Conservation (phyloP, 1,140 invertebrate species). For the Arion vulgaris region DNA sequence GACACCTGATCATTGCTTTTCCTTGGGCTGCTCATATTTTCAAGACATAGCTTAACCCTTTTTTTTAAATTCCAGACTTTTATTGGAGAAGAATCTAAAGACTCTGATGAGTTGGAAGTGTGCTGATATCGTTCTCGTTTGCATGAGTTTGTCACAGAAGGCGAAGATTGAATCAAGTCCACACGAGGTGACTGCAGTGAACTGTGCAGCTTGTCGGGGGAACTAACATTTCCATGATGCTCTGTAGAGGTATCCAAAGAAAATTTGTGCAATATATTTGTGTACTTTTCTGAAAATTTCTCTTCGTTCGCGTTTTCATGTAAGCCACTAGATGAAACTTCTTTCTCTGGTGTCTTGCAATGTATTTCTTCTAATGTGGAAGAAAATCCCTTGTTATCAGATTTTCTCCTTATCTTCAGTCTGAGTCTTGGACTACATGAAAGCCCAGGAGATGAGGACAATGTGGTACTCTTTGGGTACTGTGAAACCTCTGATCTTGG, state of each 20-base stretch:
- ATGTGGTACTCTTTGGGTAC: not conserved
- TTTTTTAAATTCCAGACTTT: not conserved
- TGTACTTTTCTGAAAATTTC: not conserved
- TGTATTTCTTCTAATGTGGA: slow-evolving; percentile 9
- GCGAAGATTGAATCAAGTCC: not conserved
- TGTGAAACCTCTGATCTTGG: not conserved
- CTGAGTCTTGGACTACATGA: slow-evolving; percentile 4
- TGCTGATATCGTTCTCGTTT: not conserved
- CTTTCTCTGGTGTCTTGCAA: not conserved
- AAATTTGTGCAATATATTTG: not conserved
- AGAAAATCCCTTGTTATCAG: slow-evolving; percentile 7
- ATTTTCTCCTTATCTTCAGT: slow-evolving; percentile 5
- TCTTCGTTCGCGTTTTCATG: not conserved
- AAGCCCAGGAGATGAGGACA: not conserved
- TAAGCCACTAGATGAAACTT: not conserved
- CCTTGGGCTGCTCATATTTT: too few relatives aligned
- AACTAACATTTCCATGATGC: slow-evolving; percentile 12
- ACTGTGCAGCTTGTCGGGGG: slow-evolving; percentile 36
- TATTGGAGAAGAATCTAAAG: not conserved
- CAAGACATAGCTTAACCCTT: not conserved
- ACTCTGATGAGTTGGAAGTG: not conserved
- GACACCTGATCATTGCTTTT: too few relatives aligned
- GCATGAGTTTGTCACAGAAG: not conserved
- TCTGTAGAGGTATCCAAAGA: slow-evolving; percentile 34
- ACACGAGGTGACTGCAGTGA: not conserved